Percentiles rank a stretch among this genome's conserved stretches.
These are phyloP conservation scores for Paguma larvata DNA, from an alignment of 2,797 vertebrate genomes.

Conservation along the genomic window DNA sequence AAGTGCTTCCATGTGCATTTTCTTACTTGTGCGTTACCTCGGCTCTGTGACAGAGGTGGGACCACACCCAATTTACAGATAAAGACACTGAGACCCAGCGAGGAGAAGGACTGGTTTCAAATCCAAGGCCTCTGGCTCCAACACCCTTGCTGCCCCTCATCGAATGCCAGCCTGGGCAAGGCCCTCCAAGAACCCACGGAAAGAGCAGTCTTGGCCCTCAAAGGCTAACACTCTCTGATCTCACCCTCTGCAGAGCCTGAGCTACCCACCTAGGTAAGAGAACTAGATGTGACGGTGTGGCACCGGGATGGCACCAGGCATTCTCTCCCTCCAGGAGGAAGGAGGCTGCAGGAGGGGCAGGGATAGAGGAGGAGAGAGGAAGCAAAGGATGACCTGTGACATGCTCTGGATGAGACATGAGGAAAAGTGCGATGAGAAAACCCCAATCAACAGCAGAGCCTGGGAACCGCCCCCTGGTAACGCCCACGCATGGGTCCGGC, in stretches of 20 bases:
- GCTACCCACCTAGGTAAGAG: not conserved
- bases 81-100: not conserved
- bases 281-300: not conserved
- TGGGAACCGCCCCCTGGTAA: not conserved
- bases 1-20: rapidly evolving
- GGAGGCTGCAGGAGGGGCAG: too few species aligned
- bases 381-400: rapidly evolving
- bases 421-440: not conserved
- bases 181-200: rapidly evolving
- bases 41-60: not conserved
- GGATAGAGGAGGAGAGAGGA: too few species aligned
- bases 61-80: not conserved
- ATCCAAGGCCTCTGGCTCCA: not conserved
- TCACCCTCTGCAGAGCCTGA: not conserved
- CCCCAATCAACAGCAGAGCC: not conserved
- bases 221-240: rapidly evolving
- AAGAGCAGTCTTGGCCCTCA: not conserved
- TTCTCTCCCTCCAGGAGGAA: not conserved
- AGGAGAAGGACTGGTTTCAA: not conserved
- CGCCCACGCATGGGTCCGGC: rapidly evolving
- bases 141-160: not conserved
- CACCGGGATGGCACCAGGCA: not conserved
- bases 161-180: rapidly evolving
- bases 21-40: not conserved
- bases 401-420: rapidly evolving